Conservation (phyloP, 2,113 vertebrate species). For the Narcine bancroftii region DNA sequence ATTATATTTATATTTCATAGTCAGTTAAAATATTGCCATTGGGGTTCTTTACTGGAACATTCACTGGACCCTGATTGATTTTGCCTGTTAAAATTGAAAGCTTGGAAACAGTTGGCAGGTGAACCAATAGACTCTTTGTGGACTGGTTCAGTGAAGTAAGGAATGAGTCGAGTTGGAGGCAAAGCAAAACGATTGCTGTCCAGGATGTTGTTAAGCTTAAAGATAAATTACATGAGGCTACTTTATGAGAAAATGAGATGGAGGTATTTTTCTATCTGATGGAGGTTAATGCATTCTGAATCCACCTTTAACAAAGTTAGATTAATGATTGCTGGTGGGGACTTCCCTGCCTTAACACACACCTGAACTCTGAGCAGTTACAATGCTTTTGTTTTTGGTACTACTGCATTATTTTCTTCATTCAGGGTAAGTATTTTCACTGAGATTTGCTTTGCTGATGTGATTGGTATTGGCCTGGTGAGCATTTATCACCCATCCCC, state of each 20-base stretch:
- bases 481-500: no score
- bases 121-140: neutral
- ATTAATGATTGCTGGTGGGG: neutral
- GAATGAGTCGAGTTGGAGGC: no score
- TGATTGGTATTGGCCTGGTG: no score
- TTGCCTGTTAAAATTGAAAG: neutral
- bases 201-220: no score
- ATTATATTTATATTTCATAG: neutral
- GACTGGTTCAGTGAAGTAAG: neutral
- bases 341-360: neutral
- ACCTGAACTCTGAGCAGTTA: neutral
- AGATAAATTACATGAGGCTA: no score
- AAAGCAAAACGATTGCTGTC: neutral
- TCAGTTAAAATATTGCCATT: neutral
- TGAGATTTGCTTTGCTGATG: no score
- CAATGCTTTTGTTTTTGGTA: neutral
- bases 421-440: no score
- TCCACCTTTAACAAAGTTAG: neutral
- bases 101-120: neutral
- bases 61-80: neutral
- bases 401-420: neutral
- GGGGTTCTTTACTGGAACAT: neutral
- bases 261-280: no score
- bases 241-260: neutral
- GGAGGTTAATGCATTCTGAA: no score